Percentiles rank a stretch among this genome's conserved stretches.
These are phyloP conservation scores for Poecilus cupreus DNA, from an alignment of 2,888 invertebrate species.

Conservation along the genomic window DNA sequence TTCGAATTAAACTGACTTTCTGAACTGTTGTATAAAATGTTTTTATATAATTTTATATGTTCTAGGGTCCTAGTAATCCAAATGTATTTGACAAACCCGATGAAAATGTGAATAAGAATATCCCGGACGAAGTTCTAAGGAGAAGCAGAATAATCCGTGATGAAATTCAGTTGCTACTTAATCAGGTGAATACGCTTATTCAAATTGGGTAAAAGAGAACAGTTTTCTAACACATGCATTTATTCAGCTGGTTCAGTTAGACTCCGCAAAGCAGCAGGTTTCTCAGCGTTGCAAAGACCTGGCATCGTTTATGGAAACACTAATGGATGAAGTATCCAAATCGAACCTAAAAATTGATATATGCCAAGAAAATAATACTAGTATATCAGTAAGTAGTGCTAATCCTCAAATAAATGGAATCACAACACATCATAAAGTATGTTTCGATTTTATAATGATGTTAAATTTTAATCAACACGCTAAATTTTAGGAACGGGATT, in stretches of 20 bases:
- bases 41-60: not conserved
- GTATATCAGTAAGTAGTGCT: constrained; percentile 77
- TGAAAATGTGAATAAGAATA: constrained; percentile 69
- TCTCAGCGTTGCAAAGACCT: constrained; percentile 83
- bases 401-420: constrained; percentile 55
- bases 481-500: constrained; percentile 81
- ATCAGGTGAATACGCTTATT: constrained; percentile 75
- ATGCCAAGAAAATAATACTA: constrained; percentile 77
- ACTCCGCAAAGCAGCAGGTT: constrained; percentile 79
- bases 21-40: constrained; percentile 63
- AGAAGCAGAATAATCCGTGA: constrained; percentile 79
- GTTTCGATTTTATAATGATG: constrained; percentile 29
- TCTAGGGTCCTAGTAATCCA: constrained; percentile 84
- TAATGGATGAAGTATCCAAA: constrained; percentile 81
- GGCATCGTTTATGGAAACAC: constrained; percentile 83
- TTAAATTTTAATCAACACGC: constrained; percentile 57
- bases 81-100: constrained; percentile 80
- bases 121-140: constrained; percentile 78
- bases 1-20: too few relatives aligned
- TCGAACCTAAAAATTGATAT: constrained; percentile 77
- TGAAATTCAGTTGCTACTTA: constrained; percentile 81
- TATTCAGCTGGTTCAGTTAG: constrained; percentile 64
- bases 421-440: constrained; percentile 54
- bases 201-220: not conserved
- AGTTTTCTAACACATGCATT: constrained; percentile 18